Evolutionary conservation across 2,113 vertebrate genomes (phyloP).

Genomic region (Elachura formosa): DNA sequence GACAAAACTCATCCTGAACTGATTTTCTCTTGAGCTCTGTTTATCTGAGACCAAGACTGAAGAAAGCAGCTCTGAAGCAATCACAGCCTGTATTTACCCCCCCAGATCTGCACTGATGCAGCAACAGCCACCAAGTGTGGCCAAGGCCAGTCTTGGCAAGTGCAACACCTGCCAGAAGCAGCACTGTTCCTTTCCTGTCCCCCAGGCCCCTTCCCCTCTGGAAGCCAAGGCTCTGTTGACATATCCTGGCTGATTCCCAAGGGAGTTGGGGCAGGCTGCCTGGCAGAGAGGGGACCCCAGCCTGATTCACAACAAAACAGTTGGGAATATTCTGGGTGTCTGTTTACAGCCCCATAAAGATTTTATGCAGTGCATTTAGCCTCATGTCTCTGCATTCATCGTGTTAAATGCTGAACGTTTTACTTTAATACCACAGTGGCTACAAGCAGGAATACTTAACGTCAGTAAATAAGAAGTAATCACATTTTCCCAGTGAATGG

Average conservation of each 20-base stretch:
- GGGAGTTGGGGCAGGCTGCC: neutral
- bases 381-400: neutral
- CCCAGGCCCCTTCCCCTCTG: neutral
- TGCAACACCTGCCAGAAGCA: neutral
- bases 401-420: slow-evolving; percentile 44
- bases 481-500: slow-evolving; percentile 26
- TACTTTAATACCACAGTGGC: slow-evolving; percentile 28
- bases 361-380: slow-evolving; percentile 57
- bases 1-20: slow-evolving; percentile 32
- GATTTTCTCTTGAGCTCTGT: slow-evolving; percentile 18
- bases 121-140: neutral
- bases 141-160: neutral
- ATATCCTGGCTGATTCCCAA: neutral
- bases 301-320: neutral
- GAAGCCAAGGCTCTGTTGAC: neutral
- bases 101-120: neutral
- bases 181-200: neutral
- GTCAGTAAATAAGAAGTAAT: slow-evolving; percentile 59
- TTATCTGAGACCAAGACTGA: neutral
- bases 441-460: slow-evolving; percentile 52
- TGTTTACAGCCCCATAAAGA: slow-evolving; percentile 45
- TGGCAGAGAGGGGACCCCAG: neutral
- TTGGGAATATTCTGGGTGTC: neutral
- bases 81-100: neutral
- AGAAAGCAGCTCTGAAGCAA: neutral